Conservation (phyloP, 2,113 vertebrate species). For the Trachemys scripta region DNA sequence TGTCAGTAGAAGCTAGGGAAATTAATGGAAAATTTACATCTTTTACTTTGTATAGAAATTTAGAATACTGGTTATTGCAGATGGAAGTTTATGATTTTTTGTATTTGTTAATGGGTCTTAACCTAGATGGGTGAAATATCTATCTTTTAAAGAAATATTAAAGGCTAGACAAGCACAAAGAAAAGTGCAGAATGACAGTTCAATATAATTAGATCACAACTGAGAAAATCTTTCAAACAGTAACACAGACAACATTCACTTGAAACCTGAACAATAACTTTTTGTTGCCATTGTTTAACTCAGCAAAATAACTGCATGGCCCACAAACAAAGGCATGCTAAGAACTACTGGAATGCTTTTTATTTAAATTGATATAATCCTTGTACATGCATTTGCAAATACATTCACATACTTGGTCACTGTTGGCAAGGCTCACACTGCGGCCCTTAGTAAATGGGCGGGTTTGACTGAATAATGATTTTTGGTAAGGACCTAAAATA, state of each 20-base stretch:
- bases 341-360: neutral
- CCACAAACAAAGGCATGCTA: neutral
- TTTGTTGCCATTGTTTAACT: neutral
- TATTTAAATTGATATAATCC: neutral
- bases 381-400: accelerated
- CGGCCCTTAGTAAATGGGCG: neutral
- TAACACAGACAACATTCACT: neutral
- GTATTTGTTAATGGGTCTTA: neutral
- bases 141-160: neutral
- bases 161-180: accelerated
- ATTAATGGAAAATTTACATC: neutral
- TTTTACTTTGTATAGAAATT: neutral
- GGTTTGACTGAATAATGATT: neutral
- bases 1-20: neutral
- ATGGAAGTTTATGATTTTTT: neutral
- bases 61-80: neutral
- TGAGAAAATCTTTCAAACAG: neutral
- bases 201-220: neutral
- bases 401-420: neutral
- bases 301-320: neutral
- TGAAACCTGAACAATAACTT: neutral
- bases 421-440: neutral
- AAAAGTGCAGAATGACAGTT: neutral
- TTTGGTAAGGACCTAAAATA: neutral
- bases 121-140: neutral